A percentile compares a stretch with the other conserved stretches of the same genome.
Conservation (phyloP, 2,797 vertebrate genomes). For the Hyperoplus immaculatus region DNA sequence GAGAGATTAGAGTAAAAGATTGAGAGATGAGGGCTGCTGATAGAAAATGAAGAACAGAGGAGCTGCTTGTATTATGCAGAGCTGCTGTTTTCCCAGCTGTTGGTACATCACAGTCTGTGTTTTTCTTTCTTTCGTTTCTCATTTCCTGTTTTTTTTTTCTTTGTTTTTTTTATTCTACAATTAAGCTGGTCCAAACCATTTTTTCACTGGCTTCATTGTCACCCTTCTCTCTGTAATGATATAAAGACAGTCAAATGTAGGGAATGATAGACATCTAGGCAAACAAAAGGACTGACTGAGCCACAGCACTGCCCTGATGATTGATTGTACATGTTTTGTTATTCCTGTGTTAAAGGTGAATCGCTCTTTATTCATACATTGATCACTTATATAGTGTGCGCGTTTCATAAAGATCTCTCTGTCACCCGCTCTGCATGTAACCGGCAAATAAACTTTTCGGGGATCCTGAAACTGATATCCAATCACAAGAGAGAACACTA, state of each 20-base stretch:
- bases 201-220: neutral
- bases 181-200: conserved; percentile 7
- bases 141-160: neutral
- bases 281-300: conserved; percentile 46
- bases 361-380: no score
- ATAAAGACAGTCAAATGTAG: neutral
- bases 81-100: conserved; percentile 43
- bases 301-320: conserved; percentile 31
- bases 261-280: conserved; percentile 46
- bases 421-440: no score
- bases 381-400: no score
- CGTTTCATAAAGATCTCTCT: no score
- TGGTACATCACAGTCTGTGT: neutral
- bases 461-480: no score
- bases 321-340: conserved; percentile 34
- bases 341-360: neutral
- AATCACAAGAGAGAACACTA: no score
- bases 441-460: no score
- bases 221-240: neutral
- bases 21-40: conserved; percentile 20
- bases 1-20: conserved; percentile 28
- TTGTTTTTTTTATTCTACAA: conserved; percentile 10
- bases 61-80: conserved; percentile 12
- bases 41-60: conserved; percentile 23
- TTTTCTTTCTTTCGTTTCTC: conserved; percentile 14